Evolutionary conservation across 2,797 vertebrate genomes (phyloP).

Genomic region (Lutra lutra): DNA sequence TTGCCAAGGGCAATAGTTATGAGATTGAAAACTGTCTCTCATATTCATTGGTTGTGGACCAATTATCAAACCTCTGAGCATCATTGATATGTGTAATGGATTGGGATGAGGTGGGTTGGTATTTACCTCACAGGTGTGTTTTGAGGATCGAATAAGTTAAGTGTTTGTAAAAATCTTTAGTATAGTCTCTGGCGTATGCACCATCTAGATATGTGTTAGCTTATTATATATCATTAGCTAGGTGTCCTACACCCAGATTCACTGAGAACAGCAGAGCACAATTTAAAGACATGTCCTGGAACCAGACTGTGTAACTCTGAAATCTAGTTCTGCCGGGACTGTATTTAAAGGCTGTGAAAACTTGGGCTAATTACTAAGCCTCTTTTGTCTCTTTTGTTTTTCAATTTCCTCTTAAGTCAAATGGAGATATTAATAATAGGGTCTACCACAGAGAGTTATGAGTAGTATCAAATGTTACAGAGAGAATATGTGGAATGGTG

Average conservation of each 20-base stretch:
- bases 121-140: background rate
- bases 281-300: background rate
- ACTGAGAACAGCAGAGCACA: background rate
- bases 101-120: background rate
- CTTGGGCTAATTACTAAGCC: background rate
- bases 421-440: background rate
- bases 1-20: background rate
- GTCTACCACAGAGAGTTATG: background rate
- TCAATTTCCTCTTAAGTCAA: background rate
- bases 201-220: background rate
- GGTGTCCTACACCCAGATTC: background rate
- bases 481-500: background rate
- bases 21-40: background rate
- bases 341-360: background rate
- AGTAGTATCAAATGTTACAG: background rate
- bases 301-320: background rate
- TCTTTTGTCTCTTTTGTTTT: background rate
- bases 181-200: background rate
- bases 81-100: background rate
- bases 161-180: background rate
- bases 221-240: background rate
- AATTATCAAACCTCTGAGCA: background rate
- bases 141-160: background rate
- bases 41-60: background rate
- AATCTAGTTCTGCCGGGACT: background rate